Evolutionary conservation across 2,888 invertebrate species (phyloP), one percentile per base, ranked within the genome.

Genomic region (Drymonia ruficornis): DNA sequence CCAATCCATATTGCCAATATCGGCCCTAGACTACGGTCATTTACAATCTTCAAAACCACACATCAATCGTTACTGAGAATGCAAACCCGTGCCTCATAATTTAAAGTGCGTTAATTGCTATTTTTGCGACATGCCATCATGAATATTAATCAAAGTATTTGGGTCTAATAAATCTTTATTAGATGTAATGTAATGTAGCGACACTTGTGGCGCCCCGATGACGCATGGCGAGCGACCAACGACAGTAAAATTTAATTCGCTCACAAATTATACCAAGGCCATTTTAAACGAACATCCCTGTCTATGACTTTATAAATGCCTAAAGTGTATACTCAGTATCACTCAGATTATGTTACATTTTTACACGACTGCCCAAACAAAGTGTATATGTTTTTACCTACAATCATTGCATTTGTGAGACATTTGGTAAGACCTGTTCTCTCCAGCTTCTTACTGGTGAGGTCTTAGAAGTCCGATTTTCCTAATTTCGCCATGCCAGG

Each of bases 201-300:
- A 23, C 23, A n/a, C n/a, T n/a, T n/a, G 23, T 5, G 61, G 55
- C 59, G 51, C 57, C 56, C 49, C 53, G 59, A 64, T 76, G 74
- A 78, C 74, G 72, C 67, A 62, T 55, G 50, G 59, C 64, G 36
- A 52, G 13, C 52, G 56, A 50, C 49, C 53, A 53, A 54, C 56
- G 59, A 57, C 60, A 60, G 65, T 74, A 63, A 65, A 74, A 74
- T 76, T 78, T 63, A 74, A 77, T 73, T 74, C 67, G 59, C 66
- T 68, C 62, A 63, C 70, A 72, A 74, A 76, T 76, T 75, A 72
- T 70, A 62, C 59, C 70, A 78, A 78, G 77, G 80, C 62, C 67
- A 45, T 61, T 70, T 57, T 56, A 58, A 51, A 55, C 50, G 55
- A 56, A 56, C 56, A 40, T 63, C 55, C 55, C 49, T 53, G 52